Evolutionary conservation across 2,888 invertebrate species (phyloP), one percentile per base, ranked within the genome.

Genomic region (Alitta virens): DNA sequence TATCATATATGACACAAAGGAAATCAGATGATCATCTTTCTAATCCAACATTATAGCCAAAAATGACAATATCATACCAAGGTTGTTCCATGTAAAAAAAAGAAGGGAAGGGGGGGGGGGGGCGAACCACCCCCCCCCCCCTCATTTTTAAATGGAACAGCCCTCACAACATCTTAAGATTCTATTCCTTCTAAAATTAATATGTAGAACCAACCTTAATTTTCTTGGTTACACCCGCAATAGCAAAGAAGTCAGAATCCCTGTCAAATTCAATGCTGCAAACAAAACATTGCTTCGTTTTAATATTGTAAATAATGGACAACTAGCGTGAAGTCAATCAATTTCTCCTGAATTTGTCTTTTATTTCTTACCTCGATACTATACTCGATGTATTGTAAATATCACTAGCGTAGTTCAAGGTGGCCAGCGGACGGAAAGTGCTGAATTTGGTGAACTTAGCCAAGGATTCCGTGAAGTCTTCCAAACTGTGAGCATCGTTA

Each of bases 201-300:
- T n/a, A n/a, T n/a, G n/a, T n/a, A n/a, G 12, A 33, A 23, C 57
- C 66, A 65, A 83, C 90, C 85, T 95, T 95, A 63, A 96, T 95
- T 65, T 92, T 88, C 80, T 93, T 94, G 0, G 94, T 94, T 14
- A 96, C 94, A 2, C 96, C 95, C 38, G 95, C 95, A 72, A 96
- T 94, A 0, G 95, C 95, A 83, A 96, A 94, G 82, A 90, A 91
- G 84, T 96, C 94, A 79, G 92, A 91, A 82, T 96, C 95, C 82
- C 94, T 92, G 80, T 96, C 95, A 84, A 96, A 96, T 83, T 95
- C 95, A 71, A 96, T 94, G 73, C 94, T 94, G 25, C 59, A 77
- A 62, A 43, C 18, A 59, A 52, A 33, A 16, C 9, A 23, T 24
- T 25, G 5, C 9, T 53, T n/a, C n/a, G n/a, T 33, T 7, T 33